A percentile compares a stretch with the other conserved stretches of the same genome.
Conservation (phyloP, 2,888 invertebrate species). For the Parnassius smintheus region DNA sequence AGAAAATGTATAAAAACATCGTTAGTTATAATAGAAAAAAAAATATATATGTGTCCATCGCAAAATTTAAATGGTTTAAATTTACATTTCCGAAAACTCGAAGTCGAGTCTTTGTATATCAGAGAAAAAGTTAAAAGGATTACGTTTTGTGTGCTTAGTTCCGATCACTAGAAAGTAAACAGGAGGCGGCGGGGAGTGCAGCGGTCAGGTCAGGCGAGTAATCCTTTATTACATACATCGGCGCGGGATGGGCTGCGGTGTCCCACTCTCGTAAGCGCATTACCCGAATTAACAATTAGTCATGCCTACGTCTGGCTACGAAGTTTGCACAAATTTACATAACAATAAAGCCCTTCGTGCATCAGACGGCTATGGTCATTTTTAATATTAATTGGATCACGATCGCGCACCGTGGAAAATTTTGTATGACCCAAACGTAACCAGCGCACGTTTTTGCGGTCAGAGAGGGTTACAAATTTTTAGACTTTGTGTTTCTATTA, state of each 20-base stretch:
- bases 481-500: conserved; percentile 10
- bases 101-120: too few relatives aligned
- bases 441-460: conserved; percentile 49
- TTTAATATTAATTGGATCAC: conserved; percentile 77
- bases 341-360: conserved; percentile 72
- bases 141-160: conserved; percentile 18
- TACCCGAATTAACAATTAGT: conserved; percentile 80
- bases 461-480: conserved; percentile 38
- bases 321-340: conserved; percentile 80
- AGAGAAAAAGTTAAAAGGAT: conserved; percentile 22
- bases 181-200: conserved; percentile 29
- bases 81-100: too few relatives aligned
- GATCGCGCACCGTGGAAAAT: conserved; percentile 70
- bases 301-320: conserved; percentile 73
- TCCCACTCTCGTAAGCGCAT: conserved; percentile 71
- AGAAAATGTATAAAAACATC: too few relatives aligned
- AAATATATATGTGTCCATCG: too few relatives aligned
- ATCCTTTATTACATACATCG: conserved; percentile 49
- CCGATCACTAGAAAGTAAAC: conserved; percentile 33
- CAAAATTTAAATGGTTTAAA: not conserved
- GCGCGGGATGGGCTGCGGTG: conserved; percentile 48
- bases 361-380: conserved; percentile 64
- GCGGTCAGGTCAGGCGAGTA: conserved; percentile 41
- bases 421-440: conserved; percentile 45
- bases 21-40: too few relatives aligned